Conservation (phyloP, 92 coral and sea anemone species). For the Desmophyllum pertusum region DNA sequence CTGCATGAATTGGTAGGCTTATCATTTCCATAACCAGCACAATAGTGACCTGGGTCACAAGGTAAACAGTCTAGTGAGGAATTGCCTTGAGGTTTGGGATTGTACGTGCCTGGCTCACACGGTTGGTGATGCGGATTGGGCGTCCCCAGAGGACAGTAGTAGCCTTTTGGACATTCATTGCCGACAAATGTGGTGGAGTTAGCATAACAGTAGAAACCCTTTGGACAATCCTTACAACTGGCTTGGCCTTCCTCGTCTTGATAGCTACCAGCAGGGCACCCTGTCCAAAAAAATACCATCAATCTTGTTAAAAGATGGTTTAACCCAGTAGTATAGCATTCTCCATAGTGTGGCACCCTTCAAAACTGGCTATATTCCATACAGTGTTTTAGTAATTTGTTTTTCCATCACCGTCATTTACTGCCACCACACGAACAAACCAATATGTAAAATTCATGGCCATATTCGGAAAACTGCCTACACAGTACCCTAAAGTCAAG, state of each 20-base stretch:
- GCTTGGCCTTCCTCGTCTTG: constrained; percentile 81
- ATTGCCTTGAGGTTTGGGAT: constrained; percentile 81
- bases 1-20: constrained; percentile 89
- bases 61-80: constrained; percentile 80
- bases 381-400: background rate
- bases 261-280: constrained; percentile 92
- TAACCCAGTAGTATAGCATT: background rate
- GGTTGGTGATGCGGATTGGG: constrained; percentile 76
- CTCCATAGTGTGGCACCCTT: background rate
- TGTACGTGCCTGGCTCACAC: constrained; percentile 87
- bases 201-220: constrained; percentile 90
- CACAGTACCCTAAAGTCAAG: too few relatives aligned
- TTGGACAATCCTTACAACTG: constrained; percentile 81
- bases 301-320: background rate
- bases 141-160: constrained; percentile 80
- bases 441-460: too few relatives aligned
- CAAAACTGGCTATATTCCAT: background rate
- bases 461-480: too few relatives aligned
- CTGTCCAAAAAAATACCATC: constrained; percentile 37
- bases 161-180: constrained; percentile 85
- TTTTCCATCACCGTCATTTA: background rate
- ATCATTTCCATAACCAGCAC: constrained; percentile 81
- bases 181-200: constrained; percentile 79
- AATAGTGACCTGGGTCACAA: constrained; percentile 82
- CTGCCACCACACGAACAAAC: background rate